These are phyloP conservation scores for Dendroctonus ponderosae DNA, from an alignment of 1,140 invertebrate species.

Conservation along the genomic window DNA sequence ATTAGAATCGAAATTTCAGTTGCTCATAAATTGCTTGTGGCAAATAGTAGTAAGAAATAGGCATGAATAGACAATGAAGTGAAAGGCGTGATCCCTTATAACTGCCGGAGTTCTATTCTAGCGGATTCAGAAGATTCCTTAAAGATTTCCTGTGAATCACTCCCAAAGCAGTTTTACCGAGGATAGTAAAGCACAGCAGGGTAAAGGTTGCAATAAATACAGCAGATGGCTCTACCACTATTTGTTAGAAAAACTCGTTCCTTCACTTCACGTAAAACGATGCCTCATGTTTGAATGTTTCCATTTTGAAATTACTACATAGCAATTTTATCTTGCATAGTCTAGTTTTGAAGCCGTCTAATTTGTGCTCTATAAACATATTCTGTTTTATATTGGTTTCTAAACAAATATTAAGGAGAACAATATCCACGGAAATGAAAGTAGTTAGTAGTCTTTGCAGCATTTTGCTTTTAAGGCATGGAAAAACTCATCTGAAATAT, in stretches of 20 bases:
- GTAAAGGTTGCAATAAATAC: conserved; percentile 32
- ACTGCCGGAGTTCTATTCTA: conserved; percentile 17
- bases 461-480: too few relatives aligned
- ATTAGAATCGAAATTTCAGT: too few relatives aligned
- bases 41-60: not conserved
- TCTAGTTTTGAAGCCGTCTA: too few relatives aligned
- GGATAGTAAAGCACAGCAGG: conserved; percentile 24
- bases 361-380: too few relatives aligned
- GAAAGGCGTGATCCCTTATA: conserved; percentile 18
- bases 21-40: too few relatives aligned
- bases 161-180: conserved; percentile 7
- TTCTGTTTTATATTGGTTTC: too few relatives aligned
- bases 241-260: conserved; percentile 28
- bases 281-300: conserved; percentile 15
- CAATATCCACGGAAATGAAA: too few relatives aligned
- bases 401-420: too few relatives aligned
- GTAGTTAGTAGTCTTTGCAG: too few relatives aligned
- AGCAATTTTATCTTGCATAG: too few relatives aligned
- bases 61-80: conserved; percentile 5
- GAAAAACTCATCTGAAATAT: too few relatives aligned
- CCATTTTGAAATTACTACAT: not conserved
- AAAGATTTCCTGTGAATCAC: conserved; percentile 20
- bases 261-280: conserved; percentile 9
- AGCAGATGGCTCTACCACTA: conserved; percentile 26
- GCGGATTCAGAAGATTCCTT: conserved; percentile 19